Conservation (phyloP, 2,888 invertebrate genomes). For the Papilio demoleus region DNA sequence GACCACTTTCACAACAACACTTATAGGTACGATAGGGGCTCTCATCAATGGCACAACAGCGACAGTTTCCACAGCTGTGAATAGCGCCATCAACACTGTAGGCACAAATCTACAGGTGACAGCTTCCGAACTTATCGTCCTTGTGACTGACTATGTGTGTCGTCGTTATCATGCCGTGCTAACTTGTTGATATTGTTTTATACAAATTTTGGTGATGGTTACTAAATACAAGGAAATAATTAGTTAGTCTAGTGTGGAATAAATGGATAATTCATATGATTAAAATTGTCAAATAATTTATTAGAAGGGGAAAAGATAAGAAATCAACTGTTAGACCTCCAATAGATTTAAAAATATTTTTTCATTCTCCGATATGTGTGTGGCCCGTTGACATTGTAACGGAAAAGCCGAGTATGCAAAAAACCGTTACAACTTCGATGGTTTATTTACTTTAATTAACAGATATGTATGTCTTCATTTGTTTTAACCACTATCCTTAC, state of each 20-base stretch:
- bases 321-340: too few species aligned
- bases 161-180: slow-evolving; percentile 20
- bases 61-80: slow-evolving; percentile 64
- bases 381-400: slow-evolving; percentile 21
- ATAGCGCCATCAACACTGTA: slow-evolving; percentile 71
- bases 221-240: background rate
- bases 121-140: background rate
- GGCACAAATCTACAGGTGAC: slow-evolving; percentile 72
- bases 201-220: slow-evolving; percentile 6
- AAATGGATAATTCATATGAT: background rate
- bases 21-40: slow-evolving; percentile 71
- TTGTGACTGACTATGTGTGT: slow-evolving; percentile 32
- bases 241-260: background rate
- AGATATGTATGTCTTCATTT: slow-evolving; percentile 14
- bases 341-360: background rate
- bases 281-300: background rate
- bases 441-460: slow-evolving; percentile 30
- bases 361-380: too few species aligned
- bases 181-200: slow-evolving; percentile 3
- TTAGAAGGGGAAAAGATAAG: background rate
- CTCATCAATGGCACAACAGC: slow-evolving; percentile 64
- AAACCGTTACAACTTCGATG: slow-evolving; percentile 20
- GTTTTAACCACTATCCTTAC: background rate
- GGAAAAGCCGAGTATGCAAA: background rate
- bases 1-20: slow-evolving; percentile 67